Conservation (phyloP, 2,797 vertebrate species). For the Anas flavirostris region DNA sequence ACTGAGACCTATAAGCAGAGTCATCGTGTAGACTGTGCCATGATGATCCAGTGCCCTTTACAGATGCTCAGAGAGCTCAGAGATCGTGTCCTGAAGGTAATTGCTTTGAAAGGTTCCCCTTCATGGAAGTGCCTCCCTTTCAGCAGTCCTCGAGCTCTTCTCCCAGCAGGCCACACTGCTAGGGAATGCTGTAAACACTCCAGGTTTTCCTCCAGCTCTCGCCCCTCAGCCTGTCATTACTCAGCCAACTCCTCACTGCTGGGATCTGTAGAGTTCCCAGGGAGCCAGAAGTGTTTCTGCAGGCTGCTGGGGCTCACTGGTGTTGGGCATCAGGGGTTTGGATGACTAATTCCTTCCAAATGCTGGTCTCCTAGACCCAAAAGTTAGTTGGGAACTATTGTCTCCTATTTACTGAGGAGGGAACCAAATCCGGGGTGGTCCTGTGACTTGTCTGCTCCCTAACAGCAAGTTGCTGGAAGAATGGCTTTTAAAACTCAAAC, state of each 20-base stretch:
- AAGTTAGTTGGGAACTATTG: neutral
- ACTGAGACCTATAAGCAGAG: neutral
- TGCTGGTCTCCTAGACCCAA: neutral
- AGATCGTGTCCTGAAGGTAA: neutral
- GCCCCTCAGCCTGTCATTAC: neutral
- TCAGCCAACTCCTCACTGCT: neutral
- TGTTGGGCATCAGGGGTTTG: neutral
- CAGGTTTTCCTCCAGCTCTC: neutral
- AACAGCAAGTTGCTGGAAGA: slow-evolving; percentile 29
- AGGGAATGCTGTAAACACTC: neutral
- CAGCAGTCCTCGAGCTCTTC: neutral
- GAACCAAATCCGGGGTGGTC: neutral
- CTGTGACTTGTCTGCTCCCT: neutral
- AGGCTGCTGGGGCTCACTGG: neutral
- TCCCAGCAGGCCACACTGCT: neutral
- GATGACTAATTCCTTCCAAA: slow-evolving; percentile 42
- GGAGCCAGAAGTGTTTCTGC: neutral
- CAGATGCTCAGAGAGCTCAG: neutral
- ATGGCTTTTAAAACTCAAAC: neutral
- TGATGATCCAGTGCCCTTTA: neutral
- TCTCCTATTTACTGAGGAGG: neutral
- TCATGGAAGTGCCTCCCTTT: neutral
- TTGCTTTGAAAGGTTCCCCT: slow-evolving; percentile 2
- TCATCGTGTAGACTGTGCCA: neutral
- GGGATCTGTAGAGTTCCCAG: neutral